Evolutionary conservation across 2,113 vertebrate species (phyloP).

Genomic region (Abramis brama): DNA sequence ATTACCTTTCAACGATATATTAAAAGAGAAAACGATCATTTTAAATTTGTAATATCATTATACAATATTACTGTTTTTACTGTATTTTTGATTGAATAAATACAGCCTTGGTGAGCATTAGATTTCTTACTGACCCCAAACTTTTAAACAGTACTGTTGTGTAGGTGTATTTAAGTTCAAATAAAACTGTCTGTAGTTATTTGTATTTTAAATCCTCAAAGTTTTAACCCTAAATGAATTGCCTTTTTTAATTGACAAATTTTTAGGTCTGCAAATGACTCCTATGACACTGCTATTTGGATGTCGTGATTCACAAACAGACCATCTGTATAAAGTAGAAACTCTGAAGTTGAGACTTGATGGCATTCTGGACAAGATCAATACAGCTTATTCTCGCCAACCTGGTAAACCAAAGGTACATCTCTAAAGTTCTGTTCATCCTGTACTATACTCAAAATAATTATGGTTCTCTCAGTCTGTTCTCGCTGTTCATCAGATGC

Average conservation of each 20-base stretch:
- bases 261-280: constrained; percentile 47
- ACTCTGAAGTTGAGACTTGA: constrained; percentile 74
- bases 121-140: too few species aligned
- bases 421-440: background rate
- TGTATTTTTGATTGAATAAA: too few species aligned
- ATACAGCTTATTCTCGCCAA: constrained; percentile 81
- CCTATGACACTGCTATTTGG: constrained; percentile 81
- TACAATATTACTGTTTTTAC: too few species aligned
- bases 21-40: too few species aligned
- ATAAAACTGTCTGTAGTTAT: background rate
- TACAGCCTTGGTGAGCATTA: too few species aligned
- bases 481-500: background rate
- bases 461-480: background rate
- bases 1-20: too few species aligned
- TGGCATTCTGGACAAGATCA: constrained; percentile 73
- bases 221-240: background rate
- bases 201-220: background rate
- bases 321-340: constrained; percentile 83
- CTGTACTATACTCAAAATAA: background rate
- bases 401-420: constrained; percentile 78
- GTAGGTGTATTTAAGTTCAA: too few species aligned
- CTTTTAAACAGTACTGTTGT: too few species aligned
- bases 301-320: constrained; percentile 74
- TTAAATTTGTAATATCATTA: too few species aligned
- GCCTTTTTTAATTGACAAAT: background rate